Conservation (phyloP, 2,797 vertebrate species). For the Pseudochromis fuscus region DNA sequence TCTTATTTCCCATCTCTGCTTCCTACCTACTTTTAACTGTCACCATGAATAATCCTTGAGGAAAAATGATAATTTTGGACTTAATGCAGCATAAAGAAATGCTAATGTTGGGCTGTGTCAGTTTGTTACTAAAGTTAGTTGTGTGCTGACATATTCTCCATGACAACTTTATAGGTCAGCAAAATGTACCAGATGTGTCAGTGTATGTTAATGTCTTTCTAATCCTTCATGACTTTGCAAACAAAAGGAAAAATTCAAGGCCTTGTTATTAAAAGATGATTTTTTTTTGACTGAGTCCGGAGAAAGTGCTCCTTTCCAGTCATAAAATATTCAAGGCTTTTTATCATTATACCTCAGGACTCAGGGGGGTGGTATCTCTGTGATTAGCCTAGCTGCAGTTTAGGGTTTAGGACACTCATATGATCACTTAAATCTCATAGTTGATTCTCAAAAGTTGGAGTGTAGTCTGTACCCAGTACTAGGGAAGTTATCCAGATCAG, state of each 20-base stretch:
- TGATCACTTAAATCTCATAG: too few relatives aligned
- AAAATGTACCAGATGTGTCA: neutral
- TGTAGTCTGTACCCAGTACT: too few relatives aligned
- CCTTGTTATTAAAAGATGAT: too few relatives aligned
- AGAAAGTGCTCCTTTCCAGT: too few relatives aligned
- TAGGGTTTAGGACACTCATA: too few relatives aligned
- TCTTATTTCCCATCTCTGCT: neutral
- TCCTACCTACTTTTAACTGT: neutral
- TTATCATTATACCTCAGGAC: neutral
- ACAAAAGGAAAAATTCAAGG: neutral
- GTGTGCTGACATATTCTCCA: neutral
- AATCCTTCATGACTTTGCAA: neutral
- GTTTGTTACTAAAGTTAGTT: neutral
- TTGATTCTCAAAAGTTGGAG: too few relatives aligned
- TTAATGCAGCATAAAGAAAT: neutral
- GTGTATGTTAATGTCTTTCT: neutral
- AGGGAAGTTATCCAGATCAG: too few relatives aligned
- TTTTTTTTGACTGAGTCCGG: too few relatives aligned
- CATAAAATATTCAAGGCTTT: neutral
- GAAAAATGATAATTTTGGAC: neutral
- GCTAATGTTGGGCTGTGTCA: neutral
- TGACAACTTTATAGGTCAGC: neutral
- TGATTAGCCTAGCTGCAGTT: too few relatives aligned
- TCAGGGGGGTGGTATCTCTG: too few relatives aligned
- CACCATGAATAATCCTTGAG: constrained; percentile 9